These are phyloP conservation scores for Scaptomyza hsui DNA, from an alignment of 1,140 invertebrate species.

Conservation along the genomic window DNA sequence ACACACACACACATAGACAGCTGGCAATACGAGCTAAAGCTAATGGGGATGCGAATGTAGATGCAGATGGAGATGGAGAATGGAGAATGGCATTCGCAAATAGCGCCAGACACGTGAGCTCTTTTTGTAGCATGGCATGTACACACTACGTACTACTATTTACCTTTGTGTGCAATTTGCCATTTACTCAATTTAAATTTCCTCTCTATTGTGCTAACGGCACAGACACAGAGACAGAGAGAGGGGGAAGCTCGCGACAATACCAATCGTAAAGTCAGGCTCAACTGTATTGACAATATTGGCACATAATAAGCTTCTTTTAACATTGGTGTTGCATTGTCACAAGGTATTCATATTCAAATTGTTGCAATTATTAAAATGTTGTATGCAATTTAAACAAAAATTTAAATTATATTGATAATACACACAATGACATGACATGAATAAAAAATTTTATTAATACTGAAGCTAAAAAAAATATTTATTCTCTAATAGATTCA, in stretches of 20 bases:
- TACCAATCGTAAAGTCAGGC: constrained; percentile 28
- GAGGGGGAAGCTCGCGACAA: constrained; percentile 23
- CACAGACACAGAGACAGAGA: background rate
- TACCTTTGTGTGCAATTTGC: constrained; percentile 69
- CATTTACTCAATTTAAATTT: constrained; percentile 80
- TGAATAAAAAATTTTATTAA: too few relatives aligned
- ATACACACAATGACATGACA: background rate
- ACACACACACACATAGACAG: constrained; percentile 14
- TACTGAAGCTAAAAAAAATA: too few relatives aligned
- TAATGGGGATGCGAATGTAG: background rate
- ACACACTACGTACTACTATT: background rate
- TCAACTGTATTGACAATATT: constrained; percentile 30
- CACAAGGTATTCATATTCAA: background rate
- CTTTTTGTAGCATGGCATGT: constrained; percentile 13
- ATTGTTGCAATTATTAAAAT: constrained; percentile 12
- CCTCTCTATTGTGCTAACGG: constrained; percentile 50
- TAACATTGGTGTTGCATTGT: background rate
- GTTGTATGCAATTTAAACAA: constrained; percentile 44
- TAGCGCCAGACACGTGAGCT: constrained; percentile 61
- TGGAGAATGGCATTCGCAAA: constrained; percentile 36
- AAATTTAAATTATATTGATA: constrained; percentile 27
- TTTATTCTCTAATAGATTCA: too few relatives aligned
- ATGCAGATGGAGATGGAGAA: background rate
- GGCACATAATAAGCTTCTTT: constrained; percentile 35
- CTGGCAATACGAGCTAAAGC: constrained; percentile 10